Percentiles rank a stretch among this genome's conserved stretches.
Evolutionary conservation across 2,888 invertebrate genomes (phyloP).

Genomic region (Argyresthia albistria): DNA sequence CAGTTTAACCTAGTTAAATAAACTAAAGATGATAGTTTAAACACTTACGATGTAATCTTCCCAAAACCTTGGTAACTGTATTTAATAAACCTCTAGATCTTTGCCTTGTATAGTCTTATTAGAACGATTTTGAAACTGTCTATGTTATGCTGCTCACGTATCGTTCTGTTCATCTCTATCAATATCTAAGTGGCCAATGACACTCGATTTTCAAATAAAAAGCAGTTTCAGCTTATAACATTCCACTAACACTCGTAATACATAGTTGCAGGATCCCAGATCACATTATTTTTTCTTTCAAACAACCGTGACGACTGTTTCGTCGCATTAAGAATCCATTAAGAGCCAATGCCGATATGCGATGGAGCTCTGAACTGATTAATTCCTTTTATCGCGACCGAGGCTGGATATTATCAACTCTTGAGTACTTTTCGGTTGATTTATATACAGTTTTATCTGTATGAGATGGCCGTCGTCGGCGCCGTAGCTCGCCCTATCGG

Average conservation of each 20-base stretch:
- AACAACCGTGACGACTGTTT: constrained; percentile 9
- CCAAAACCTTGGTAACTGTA: too few species aligned
- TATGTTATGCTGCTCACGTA: too few species aligned
- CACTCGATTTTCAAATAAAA: too few species aligned
- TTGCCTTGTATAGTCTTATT: too few species aligned
- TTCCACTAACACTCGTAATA: neutral
- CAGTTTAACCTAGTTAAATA: too few species aligned
- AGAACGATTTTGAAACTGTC: too few species aligned
- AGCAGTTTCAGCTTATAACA: too few species aligned
- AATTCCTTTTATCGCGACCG: constrained; percentile 33
- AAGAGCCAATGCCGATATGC: constrained; percentile 17
- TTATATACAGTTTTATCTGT: constrained; percentile 28
- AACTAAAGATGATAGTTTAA: too few species aligned
- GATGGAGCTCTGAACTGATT: constrained; percentile 26
- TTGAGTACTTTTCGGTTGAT: constrained; percentile 26
- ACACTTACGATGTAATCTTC: too few species aligned
- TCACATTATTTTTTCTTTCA: neutral
- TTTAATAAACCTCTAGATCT: too few species aligned
- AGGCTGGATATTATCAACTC: constrained; percentile 25
- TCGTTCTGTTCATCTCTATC: too few species aligned
- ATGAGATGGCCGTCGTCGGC: constrained; percentile 27
- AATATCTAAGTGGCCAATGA: too few species aligned
- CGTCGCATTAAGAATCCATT: constrained; percentile 46
- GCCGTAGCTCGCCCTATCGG: constrained; percentile 14
- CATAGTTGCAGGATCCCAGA: neutral